These are phyloP conservation scores for Elephantulus edwardii DNA, from an alignment of 2,113 vertebrate genomes.

Conservation along the genomic window DNA sequence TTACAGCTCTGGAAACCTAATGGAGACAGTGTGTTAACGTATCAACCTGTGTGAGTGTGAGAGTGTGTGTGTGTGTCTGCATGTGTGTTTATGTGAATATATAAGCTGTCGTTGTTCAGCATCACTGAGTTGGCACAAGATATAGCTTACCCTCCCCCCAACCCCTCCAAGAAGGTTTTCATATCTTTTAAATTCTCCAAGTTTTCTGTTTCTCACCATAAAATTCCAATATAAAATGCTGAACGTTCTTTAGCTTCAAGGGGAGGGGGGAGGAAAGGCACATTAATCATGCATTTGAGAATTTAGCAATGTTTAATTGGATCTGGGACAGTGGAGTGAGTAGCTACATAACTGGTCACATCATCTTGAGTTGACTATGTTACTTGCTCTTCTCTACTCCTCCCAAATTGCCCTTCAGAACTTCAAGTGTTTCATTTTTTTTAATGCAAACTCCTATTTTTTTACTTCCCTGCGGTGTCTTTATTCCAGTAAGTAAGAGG, in stretches of 20 bases:
- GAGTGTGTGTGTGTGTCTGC: too few relatives aligned
- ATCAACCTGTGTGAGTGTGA: too few relatives aligned
- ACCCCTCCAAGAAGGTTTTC: too few relatives aligned
- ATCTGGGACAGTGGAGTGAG: neutral
- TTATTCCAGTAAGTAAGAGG: neutral
- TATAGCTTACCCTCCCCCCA: too few relatives aligned
- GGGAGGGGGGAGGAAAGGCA: neutral
- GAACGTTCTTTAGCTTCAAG: neutral
- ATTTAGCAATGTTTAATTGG: neutral
- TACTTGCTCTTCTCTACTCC: neutral
- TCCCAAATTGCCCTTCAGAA: neutral
- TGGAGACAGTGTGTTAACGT: too few relatives aligned
- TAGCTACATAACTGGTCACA: neutral
- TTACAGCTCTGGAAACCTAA: too few relatives aligned
- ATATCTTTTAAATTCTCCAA: neutral
- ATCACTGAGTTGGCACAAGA: too few relatives aligned
- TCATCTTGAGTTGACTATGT: neutral
- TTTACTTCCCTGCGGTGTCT: neutral
- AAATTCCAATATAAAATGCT: neutral
- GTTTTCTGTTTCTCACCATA: neutral
- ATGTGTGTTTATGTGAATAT: too few relatives aligned
- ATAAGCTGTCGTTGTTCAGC: too few relatives aligned
- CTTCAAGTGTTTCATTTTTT: neutral
- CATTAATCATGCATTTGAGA: neutral
- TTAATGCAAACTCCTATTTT: neutral